Conservation (phyloP, 92 coral and sea anemone species). For the Parazoanthus atlanticus region DNA sequence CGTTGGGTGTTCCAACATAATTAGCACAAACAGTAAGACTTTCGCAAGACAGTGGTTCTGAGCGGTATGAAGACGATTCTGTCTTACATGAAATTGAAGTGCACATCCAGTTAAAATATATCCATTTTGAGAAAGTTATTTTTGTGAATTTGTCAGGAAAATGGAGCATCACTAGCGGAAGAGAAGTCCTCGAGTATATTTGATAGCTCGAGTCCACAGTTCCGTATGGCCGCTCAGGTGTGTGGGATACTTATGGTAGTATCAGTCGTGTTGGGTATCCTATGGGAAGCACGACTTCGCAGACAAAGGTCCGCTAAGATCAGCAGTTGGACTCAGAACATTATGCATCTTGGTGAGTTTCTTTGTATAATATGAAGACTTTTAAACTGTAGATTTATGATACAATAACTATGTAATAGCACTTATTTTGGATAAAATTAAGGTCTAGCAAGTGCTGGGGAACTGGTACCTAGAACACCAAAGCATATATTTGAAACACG, state of each 20-base stretch:
- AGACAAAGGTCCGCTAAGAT: background rate
- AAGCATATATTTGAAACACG: too few species aligned
- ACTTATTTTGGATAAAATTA: too few species aligned
- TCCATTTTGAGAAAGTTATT: background rate
- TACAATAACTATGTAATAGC: too few species aligned
- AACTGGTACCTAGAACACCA: too few species aligned
- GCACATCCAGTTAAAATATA: background rate
- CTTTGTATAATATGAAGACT: background rate
- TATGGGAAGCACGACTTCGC: slow-evolving; percentile 12
- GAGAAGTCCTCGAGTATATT: slow-evolving; percentile 28
- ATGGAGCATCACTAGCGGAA: slow-evolving; percentile 19
- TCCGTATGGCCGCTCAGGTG: slow-evolving; percentile 13
- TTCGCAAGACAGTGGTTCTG: too few species aligned
- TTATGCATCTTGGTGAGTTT: background rate
- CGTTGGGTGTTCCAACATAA: too few species aligned
- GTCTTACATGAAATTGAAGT: background rate
- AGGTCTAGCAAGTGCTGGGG: too few species aligned
- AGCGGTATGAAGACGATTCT: background rate
- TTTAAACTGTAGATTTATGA: background rate
- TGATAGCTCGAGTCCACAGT: slow-evolving; percentile 23
- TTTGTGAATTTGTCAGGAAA: background rate
- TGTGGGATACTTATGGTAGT: slow-evolving; percentile 23
- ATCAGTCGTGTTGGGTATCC: background rate
- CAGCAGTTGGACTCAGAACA: background rate
- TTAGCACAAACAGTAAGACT: too few species aligned